Evolutionary conservation across 2,797 vertebrate species (phyloP), one percentile per base, ranked within the genome.

Genomic region (Heteromormyrus szaboi): DNA sequence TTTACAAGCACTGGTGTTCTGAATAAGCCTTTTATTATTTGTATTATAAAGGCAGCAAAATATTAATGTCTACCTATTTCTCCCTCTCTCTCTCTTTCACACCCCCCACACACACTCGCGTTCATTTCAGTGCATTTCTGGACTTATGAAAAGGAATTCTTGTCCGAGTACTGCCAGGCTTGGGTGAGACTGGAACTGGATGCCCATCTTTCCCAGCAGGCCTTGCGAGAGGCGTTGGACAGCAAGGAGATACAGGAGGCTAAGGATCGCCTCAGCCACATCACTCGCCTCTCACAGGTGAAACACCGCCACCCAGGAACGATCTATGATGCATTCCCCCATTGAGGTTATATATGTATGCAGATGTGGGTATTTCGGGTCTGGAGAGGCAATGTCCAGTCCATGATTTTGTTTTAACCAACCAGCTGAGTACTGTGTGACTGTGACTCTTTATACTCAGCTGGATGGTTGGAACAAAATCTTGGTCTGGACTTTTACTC

Each of bases 121-220:
- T 56, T 25, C 25, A 9, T 41, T 9, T 65, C 88, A 96, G 96
- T 96, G 91, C 95, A 96, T 91, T 95, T 96, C 92, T 96, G 95
- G 94, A 93, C 92, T 0, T 96, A 95, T 3, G 95, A 95, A 22
- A 92, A 88, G n/a, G 94, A 95, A 88, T 95, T 96, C 89, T 92
- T 96, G 89, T 93, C 92, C 37, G 93, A 95, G 90, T 96, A 96
- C 92, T 96, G 95, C 89, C 94, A 96, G 92, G 94, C 94, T 85
- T 96, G 95, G 94, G 93, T 96, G 81, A 91, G 91, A 76, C 91
- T 96, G 92, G 96, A 96, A 91, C 94, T 96, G 91, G 96, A 96
- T 89, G 91, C 93, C 79, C 94, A 95, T 88, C 93, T 96, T 87
- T 95, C 94, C 89, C 96, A 96, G 92, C 96, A 96, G 93, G 94